Percentiles rank a stretch among this genome's conserved stretches.
These are phyloP conservation scores for Drosophila falleni DNA, from an alignment of 2,888 invertebrate species.

Conservation along the genomic window DNA sequence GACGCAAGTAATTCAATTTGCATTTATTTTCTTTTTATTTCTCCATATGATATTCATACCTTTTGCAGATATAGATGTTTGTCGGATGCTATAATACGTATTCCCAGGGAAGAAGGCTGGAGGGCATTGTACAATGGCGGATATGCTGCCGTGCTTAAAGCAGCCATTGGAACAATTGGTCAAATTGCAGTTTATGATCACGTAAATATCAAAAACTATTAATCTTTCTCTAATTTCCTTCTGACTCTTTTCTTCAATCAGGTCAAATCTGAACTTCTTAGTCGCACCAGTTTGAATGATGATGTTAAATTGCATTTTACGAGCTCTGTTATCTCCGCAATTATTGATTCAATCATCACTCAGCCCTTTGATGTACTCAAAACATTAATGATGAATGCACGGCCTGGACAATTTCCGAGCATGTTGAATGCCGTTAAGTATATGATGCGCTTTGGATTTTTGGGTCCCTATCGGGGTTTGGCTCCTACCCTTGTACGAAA, in stretches of 20 bases:
- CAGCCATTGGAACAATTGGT: slow-evolving; percentile 45
- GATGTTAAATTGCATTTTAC: slow-evolving; percentile 38
- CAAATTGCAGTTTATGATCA: slow-evolving; percentile 60
- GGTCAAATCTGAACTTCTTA: slow-evolving; percentile 37
- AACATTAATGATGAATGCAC: slow-evolving; percentile 54
- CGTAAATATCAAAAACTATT: slow-evolving; percentile 16
- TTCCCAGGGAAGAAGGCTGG: slow-evolving; percentile 52
- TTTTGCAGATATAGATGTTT: slow-evolving; percentile 43
- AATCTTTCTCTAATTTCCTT: too few species aligned
- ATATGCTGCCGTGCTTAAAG: slow-evolving; percentile 38
- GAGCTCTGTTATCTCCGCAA: slow-evolving; percentile 43
- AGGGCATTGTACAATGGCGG: slow-evolving; percentile 46
- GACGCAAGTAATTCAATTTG: slow-evolving; percentile 41
- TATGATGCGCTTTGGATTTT: slow-evolving; percentile 53
- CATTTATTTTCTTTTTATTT: too few species aligned
- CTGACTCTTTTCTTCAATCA: background rate
- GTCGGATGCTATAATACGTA: slow-evolving; percentile 41
- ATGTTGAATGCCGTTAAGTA: slow-evolving; percentile 6
- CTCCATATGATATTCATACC: too few species aligned
- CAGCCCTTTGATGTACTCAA: slow-evolving; percentile 59
- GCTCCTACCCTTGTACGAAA: slow-evolving; percentile 43
- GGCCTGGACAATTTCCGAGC: slow-evolving; percentile 23
- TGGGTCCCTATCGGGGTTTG: slow-evolving; percentile 50
- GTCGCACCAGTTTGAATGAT: slow-evolving; percentile 29
- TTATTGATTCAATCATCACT: slow-evolving; percentile 41